Base-by-base conservation (phyloP, 2,113 vertebrate species). In the Struthio camelus region DNA sequence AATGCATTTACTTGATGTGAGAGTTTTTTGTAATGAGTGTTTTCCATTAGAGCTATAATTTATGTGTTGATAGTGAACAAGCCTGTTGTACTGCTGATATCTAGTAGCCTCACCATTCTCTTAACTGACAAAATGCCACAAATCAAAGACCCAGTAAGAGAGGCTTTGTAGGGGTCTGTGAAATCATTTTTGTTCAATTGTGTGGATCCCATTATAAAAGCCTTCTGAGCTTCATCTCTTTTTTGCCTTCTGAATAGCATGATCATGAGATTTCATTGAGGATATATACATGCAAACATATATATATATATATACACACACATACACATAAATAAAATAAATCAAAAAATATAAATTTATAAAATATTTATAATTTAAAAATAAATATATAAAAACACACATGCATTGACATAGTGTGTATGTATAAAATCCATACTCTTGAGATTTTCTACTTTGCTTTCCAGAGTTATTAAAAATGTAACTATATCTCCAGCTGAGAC, bases 401-500 rank as follows among this genome's bases (percentile, higher is more conserved):
- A 6, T 28, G 0, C 11, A 42, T 51, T 34, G 28, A 54, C 20
- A 32, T 3, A 5, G 1, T 66, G 12, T 40, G 9, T 3, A 11
- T 30, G 3, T 72, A 81, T 66, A 7, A 59, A 77, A 67, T 46
- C 70, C 46, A 69, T 19, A 30, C 64, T 64, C 36, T 64, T 64
- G 30, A 93, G 59, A 71, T 81, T 81, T 48, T 44, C 81, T 89
- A 28, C 93, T 93, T 69, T 93, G 69, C n/a, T 89, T 70, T 69
- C 61, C 91, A 97, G n/a, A 3, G 72, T 97, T 97, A 97, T 98
- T 98, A 98, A 98, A 94, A 98, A 97, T 98, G 97, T 93, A 98
- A 96, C 97, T 95, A 14, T 79, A 64, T 93, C 93, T 95, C 96
- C 94, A 95, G 40, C 95, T 89, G 87, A 85, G 95, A 87, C 71